Base-by-base conservation (phyloP, 2,113 vertebrate genomes). In the Oncorhynchus masou region DNA sequence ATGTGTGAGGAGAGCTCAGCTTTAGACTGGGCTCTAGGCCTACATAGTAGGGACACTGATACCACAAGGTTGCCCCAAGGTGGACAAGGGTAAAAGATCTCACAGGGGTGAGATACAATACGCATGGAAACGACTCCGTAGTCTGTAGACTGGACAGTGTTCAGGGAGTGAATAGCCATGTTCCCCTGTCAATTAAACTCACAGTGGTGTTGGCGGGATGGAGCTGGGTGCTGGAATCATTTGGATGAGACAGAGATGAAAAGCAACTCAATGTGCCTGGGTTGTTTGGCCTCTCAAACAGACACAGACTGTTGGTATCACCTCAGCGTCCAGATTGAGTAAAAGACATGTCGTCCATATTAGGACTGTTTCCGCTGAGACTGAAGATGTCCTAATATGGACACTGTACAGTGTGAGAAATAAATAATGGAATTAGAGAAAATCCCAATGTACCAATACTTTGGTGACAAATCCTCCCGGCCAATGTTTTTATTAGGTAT, bases 161-260 rank as follows among this genome's bases (percentile, higher is more conserved):
- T 75, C 51, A 57, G 8, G 73, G 22, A 65, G 20, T 8, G 68
- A 22, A 57, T 20, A 62, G 59, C n/a, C 59, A 11, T 2, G n/a
- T 3, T 62, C 9, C 54, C 48, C 82, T 57, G 81, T 64, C 79
- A 72, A 7, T 82, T 80, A 75, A 45, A 76, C 31, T 54, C 79
- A 68, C 74, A 29, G 9, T 27, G 16, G 16, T 0, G 15, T 70
- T 69, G 59, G 59, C 3, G 16, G 13, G 24, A 62, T 24, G 22
- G 78, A 77, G 70, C 25, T 31, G 20, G 82, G 86, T 80, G 76
- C 84, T 76, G 59, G 79, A 70, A 82, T 79, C 70, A 80, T 59
- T 68, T 25, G 7, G 74, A 22, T 9, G 66, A 65, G 74, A 72
- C 3, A 34, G n/a, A 64, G 78, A 71, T 68, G 83, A 81, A 74